Percentiles rank a stretch among this genome's conserved stretches.
Evolutionary conservation across 2,888 invertebrate genomes (phyloP).

Genomic region (Dromius quadrimaculatus): DNA sequence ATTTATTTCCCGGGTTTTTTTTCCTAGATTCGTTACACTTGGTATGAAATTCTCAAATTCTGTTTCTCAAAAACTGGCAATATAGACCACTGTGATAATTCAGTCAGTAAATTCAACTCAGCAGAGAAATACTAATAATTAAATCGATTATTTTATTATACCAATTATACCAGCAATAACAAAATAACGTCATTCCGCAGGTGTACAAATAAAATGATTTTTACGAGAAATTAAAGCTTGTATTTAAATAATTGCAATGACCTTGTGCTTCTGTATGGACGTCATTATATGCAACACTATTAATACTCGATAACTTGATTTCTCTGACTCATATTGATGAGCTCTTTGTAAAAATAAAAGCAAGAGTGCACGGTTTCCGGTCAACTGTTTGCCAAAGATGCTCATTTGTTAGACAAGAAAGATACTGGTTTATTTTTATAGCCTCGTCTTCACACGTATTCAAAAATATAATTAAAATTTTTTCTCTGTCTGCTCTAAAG

Average conservation of each 20-base stretch:
- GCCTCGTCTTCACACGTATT: conserved; percentile 17
- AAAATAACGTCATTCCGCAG: conserved; percentile 29
- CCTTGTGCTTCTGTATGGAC: conserved; percentile 14
- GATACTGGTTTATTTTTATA: conserved; percentile 7
- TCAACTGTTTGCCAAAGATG: conserved; percentile 30
- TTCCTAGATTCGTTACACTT: too few relatives aligned
- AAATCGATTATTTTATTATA: conserved; percentile 23
- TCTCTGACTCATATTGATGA: conserved; percentile 4
- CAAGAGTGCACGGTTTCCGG: conserved; percentile 36
- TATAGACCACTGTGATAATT: too few relatives aligned
- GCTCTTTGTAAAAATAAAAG: conserved; percentile 8
- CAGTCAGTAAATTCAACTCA: neutral
- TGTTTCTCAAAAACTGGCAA: too few relatives aligned
- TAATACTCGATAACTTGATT: conserved; percentile 1
- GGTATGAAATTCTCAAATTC: too few relatives aligned
- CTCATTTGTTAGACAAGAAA: neutral
- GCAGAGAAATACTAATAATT: conserved; percentile 9
- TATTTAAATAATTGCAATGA: conserved; percentile 39
- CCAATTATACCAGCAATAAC: conserved; percentile 17
- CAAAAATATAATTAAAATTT: conserved; percentile 35
- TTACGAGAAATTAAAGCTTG: conserved; percentile 19
- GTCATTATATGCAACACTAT: neutral
- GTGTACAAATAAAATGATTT: conserved; percentile 35
- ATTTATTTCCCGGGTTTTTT: too few relatives aligned
- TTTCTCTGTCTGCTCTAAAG: conserved; percentile 6